Conservation (phyloP, 2,888 invertebrate species). For the Amphipoea oculea region DNA sequence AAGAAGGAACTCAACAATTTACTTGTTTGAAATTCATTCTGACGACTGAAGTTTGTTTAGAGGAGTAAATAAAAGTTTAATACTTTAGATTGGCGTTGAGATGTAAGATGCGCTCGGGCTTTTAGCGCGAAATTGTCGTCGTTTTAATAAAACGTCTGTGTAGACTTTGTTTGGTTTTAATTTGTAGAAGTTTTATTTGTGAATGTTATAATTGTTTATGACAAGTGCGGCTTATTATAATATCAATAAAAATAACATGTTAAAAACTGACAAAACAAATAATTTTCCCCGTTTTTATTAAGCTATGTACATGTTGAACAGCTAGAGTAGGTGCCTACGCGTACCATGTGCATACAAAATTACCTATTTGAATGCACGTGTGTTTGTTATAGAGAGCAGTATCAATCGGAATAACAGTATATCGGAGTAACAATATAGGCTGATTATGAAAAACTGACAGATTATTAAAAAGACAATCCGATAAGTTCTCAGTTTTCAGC, state of each 20-base stretch:
- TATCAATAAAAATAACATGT: not conserved
- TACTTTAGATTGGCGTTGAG: slow-evolving; percentile 75
- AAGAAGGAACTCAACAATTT: slow-evolving; percentile 81
- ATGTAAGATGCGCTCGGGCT: slow-evolving; percentile 60
- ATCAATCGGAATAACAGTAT: no score
- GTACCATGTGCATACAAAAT: no score
- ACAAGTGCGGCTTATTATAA: slow-evolving; percentile 7
- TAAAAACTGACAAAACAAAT: no score
- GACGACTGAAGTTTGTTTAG: slow-evolving; percentile 78
- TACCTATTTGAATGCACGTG: no score
- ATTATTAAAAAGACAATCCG: not conserved
- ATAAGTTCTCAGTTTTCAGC: not conserved
- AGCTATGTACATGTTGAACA: no score
- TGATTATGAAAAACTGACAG: no score
- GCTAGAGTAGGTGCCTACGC: no score
- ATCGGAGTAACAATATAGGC: no score
- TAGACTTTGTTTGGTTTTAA: slow-evolving; percentile 42
- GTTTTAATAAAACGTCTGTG: slow-evolving; percentile 38
- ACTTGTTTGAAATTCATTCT: slow-evolving; percentile 85
- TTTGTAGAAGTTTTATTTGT: slow-evolving; percentile 34
- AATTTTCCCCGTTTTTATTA: no score
- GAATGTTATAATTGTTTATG: slow-evolving; percentile 13
- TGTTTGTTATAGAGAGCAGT: no score
- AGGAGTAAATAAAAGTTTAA: slow-evolving; percentile 79
- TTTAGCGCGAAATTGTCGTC: slow-evolving; percentile 51